Evolutionary conservation across 2,113 vertebrate genomes (phyloP).

Genomic region (Tapirus terrestris): DNA sequence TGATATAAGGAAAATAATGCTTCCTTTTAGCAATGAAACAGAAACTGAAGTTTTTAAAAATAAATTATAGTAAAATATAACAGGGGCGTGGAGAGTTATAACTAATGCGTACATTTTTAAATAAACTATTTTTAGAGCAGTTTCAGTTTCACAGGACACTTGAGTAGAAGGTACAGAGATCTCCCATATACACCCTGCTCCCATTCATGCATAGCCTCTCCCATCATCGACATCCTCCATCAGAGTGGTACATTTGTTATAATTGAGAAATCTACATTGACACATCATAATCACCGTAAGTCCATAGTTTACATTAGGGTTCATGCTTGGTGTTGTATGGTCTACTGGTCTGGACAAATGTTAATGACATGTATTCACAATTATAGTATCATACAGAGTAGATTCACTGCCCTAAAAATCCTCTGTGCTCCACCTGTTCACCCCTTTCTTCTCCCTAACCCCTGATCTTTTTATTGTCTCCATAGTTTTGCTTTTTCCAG

Average conservation of each 20-base stretch:
- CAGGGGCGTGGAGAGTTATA: neutral
- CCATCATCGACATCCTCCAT: no score
- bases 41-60: slow-evolving; percentile 31
- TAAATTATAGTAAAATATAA: neutral
- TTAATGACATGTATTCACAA: neutral
- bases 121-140: neutral
- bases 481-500: neutral
- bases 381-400: neutral
- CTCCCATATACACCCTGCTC: neutral
- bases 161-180: neutral
- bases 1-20: slow-evolving; percentile 31
- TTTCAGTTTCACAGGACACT: neutral
- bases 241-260: neutral
- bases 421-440: neutral
- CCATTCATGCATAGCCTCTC: neutral
- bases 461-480: neutral
- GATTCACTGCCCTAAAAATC: neutral
- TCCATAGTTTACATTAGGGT: neutral
- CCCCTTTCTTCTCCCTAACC: neutral
- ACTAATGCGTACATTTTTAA: neutral
- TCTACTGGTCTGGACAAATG: neutral
- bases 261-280: neutral
- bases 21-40: neutral
- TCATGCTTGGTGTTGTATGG: neutral
- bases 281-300: neutral